Evolutionary conservation across 2,888 invertebrate genomes (phyloP), one percentile per base, ranked within the genome.

Genomic region (Hoplodrina blanda): DNA sequence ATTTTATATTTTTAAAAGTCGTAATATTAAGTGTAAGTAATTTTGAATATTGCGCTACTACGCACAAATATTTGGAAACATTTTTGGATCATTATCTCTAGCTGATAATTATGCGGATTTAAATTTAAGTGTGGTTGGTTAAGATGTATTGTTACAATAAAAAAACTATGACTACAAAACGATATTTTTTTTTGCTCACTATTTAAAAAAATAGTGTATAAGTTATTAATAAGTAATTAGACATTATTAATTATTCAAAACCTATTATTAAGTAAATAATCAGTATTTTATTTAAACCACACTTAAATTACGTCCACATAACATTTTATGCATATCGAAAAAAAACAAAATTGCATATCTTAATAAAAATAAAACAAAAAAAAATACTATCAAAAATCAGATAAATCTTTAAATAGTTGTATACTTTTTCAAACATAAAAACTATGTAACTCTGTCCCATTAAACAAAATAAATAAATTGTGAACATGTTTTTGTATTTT

Each of bases 1-100:
- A 80, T 78, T 81, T 77, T 37, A 62, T 79, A 78, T 78, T 85
- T 77, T 71, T 50, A 57, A 81, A 79, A 80, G 54, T 80, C 69
- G 65, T 77, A 82, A 73, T 69, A 52, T 64, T 69, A 54, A 59
- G 62, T 44, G 13, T 79, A 78, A 69, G 77, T 73, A 69, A 80
- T 80, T 85, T 85, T 81, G 64, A 84, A 75, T 81, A 76, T 75
- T 78, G 69, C 74, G 78, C 84, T 69, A 78, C 68, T 65, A 85
- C 85, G 85, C 85, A 85, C 85, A 85, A 85, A 76, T 69, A 59
- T 81, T 85, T 84, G 85, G 82, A 85, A 76, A 75, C 59, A 75
- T 69, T 78, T 78, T 84, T 78, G 73, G 57, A 63, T 84, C 78
- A 75, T 81, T 74, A 62, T 62, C 69, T 71, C 61, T 75, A 56